Evolutionary conservation across 2,888 invertebrate genomes (phyloP).

Genomic region (Drosophila longiperda): DNA sequence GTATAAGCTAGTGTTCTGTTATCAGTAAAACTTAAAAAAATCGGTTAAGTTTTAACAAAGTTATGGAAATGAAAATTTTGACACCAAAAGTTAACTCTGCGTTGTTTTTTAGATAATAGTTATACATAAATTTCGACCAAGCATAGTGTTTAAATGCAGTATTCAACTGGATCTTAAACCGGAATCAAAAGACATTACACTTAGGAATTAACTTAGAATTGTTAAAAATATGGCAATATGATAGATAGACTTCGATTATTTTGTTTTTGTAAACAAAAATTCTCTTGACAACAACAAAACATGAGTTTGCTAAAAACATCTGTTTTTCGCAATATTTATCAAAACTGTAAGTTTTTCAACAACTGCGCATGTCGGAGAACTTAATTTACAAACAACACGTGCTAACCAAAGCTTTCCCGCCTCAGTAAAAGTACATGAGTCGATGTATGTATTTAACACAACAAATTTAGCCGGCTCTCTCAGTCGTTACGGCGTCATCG

Average conservation of each 20-base stretch:
- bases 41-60: not conserved
- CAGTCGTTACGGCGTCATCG: constrained; percentile 27
- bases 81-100: not conserved
- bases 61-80: not conserved
- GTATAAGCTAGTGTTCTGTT: not conserved
- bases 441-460: not conserved
- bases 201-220: not conserved
- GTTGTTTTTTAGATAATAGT: not conserved
- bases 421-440: constrained; percentile 19
- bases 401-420: constrained; percentile 30
- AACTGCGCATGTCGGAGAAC: constrained; percentile 45
- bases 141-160: not conserved
- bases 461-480: constrained; percentile 46
- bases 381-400: constrained; percentile 49
- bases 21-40: not conserved
- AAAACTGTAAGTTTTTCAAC: constrained; percentile 32
- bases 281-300: not conserved
- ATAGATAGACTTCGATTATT: not conserved
- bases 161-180: not conserved
- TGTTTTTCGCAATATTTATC: constrained; percentile 25
- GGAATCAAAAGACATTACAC: not conserved
- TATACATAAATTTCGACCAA: not conserved
- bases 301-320: constrained; percentile 24
- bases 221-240: not conserved
- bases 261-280: not conserved